Conservation (phyloP, 2,888 invertebrate species). For the Tetragnatha montana region DNA sequence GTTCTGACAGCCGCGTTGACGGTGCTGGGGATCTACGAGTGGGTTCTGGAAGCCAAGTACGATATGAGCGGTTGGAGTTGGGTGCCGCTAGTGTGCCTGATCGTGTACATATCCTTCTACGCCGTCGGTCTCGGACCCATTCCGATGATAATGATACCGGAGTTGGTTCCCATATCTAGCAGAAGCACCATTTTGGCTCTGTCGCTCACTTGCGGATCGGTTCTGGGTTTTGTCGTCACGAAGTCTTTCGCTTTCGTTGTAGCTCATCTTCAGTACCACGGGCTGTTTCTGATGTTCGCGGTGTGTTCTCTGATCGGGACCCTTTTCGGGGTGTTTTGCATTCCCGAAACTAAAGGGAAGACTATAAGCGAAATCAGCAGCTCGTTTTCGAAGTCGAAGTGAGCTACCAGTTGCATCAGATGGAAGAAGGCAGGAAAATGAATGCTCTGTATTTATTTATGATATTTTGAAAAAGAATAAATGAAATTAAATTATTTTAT, state of each 20-base stretch:
- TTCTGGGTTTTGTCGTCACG: slow-evolving; percentile 68
- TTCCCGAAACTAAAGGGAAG: slow-evolving; percentile 76
- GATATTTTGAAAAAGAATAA: too few relatives aligned
- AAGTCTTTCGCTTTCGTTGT: slow-evolving; percentile 82
- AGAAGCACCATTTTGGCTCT: slow-evolving; percentile 64
- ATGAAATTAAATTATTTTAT: too few relatives aligned
- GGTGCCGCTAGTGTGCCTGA: slow-evolving; percentile 74
- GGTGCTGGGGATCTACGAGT: slow-evolving; percentile 74
- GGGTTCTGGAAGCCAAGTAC: neutral
- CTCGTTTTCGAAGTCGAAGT: neutral
- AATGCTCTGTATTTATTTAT: too few relatives aligned
- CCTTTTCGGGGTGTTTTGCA: slow-evolving; percentile 74
- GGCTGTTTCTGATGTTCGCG: slow-evolving; percentile 76
- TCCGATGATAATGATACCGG: slow-evolving; percentile 77
- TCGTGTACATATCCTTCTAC: slow-evolving; percentile 76
- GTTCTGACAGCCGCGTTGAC: slow-evolving; percentile 75
- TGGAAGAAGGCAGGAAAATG: too few relatives aligned
- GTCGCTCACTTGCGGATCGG: slow-evolving; percentile 67
- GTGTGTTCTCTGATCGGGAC: slow-evolving; percentile 74
- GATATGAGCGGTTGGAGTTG: slow-evolving; percentile 63
- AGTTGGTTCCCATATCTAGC: slow-evolving; percentile 79
- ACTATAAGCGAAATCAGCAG: slow-evolving; percentile 40
- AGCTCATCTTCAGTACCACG: slow-evolving; percentile 66
- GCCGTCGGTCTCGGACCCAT: slow-evolving; percentile 77
- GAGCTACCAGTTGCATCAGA: too few relatives aligned